Conservation (phyloP, 2,113 vertebrate species). For the Ahaetulla prasina region DNA sequence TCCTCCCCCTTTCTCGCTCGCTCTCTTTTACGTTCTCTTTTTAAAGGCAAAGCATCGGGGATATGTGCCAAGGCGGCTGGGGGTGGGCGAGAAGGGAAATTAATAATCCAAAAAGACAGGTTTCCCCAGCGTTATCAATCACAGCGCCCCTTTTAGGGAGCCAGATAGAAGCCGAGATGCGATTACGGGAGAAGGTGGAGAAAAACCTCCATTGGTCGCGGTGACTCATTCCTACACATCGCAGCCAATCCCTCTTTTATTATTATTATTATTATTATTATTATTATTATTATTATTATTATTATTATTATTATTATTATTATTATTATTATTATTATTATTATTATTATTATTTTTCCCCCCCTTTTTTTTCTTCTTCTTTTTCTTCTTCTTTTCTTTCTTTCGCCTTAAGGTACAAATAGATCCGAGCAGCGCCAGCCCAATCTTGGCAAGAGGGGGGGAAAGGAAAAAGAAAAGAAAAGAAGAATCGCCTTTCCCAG, state of each 20-base stretch:
- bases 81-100: constrained; percentile 73
- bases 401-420: constrained; percentile 73
- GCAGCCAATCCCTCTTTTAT: constrained; percentile 71
- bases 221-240: constrained; percentile 72
- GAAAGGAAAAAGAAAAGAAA: not conserved
- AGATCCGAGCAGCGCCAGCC: constrained; percentile 72
- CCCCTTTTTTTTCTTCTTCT: not conserved
- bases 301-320: not conserved
- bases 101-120: constrained; percentile 87
- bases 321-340: not conserved
- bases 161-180: constrained; percentile 67
- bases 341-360: not conserved
- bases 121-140: constrained; percentile 82
- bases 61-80: constrained; percentile 55
- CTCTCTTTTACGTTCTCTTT: not conserved
- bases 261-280: not conserved
- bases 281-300: not conserved
- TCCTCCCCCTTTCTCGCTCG: too few species aligned
- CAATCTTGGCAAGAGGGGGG: constrained; percentile 62
- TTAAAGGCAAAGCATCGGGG: constrained; percentile 64
- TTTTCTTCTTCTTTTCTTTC: not conserved
- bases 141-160: constrained; percentile 71
- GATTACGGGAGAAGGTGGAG: constrained; percentile 75
- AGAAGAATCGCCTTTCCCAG: constrained; percentile 63
- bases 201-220: constrained; percentile 70